phyloP scores from a whole-genome alignment of 2,797 vertebrate species.

The Liparis tanakae region DNA sequence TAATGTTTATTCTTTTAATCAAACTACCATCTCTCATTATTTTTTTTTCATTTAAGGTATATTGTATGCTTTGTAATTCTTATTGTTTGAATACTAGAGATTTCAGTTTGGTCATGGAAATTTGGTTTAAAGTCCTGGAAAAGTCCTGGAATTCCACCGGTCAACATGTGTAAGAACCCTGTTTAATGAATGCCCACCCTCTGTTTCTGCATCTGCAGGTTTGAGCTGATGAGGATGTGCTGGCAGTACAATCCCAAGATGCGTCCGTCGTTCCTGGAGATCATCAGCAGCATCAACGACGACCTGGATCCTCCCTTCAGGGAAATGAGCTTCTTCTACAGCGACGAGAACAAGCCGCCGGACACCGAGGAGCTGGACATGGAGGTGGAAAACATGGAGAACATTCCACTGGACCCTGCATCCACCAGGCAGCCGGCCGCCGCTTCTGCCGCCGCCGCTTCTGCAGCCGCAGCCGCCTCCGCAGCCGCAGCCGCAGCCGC shows the following conservation, averaged over 20 bases:
- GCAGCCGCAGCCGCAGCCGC: constrained; percentile 51
- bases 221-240: constrained; percentile 98
- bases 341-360: constrained; percentile 97
- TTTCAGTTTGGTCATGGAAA: no score
- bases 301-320: constrained; percentile 93
- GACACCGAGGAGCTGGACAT: constrained; percentile 96
- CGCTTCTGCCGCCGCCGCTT: constrained; percentile 24
- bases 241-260: constrained; percentile 99
- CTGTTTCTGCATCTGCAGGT: constrained; percentile 77
- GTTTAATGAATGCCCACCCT: no score
- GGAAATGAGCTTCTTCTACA: constrained; percentile 98
- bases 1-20: no score
- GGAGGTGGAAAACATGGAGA: constrained; percentile 97
- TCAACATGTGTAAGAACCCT: no score
- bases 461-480: constrained; percentile 38
- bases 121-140: no score
- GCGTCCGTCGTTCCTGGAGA: constrained; percentile 96
- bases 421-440: constrained; percentile 86
- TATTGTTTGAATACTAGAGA: no score
- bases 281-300: constrained; percentile 95
- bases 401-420: constrained; percentile 94
- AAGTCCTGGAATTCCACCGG: no score
- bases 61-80: no score
- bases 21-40: no score
- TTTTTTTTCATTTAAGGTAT: no score